Conservation (phyloP, 2,888 invertebrate genomes). For the Drosophila neonasuta region DNA sequence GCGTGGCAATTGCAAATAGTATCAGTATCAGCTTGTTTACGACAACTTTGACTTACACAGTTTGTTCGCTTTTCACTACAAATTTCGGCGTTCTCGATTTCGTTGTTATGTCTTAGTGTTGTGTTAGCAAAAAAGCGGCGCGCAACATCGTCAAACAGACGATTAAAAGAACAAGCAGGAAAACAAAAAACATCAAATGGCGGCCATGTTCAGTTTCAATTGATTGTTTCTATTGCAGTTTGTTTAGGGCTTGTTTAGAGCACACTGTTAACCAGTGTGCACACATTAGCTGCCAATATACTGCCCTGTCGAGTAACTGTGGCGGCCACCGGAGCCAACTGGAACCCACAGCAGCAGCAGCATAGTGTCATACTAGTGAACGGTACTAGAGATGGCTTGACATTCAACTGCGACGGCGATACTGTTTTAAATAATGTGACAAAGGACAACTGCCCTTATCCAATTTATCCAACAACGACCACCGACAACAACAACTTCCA, state of each 20-base stretch:
- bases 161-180: not conserved
- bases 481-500: not conserved
- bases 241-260: not conserved
- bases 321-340: constrained; percentile 42
- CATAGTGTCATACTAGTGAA: not conserved
- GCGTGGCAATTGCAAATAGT: constrained; percentile 19
- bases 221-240: not conserved
- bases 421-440: constrained; percentile 5
- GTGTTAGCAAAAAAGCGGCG: constrained; percentile 26
- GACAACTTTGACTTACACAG: not conserved
- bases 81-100: not conserved
- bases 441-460: constrained; percentile 22
- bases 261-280: constrained; percentile 52
- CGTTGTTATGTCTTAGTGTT: not conserved
- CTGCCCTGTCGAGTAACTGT: constrained; percentile 39
- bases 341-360: constrained; percentile 34
- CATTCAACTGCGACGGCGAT: constrained; percentile 7
- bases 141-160: constrained; percentile 8
- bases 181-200: not conserved
- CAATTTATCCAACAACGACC: not conserved
- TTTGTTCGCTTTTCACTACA: not conserved
- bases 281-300: constrained; percentile 37
- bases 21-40: not conserved
- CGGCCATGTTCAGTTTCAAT: constrained; percentile 4
- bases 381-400: constrained; percentile 29